Percentiles rank a stretch among this genome's conserved stretches.
These are phyloP conservation scores for Chloroceryle amazona DNA, from an alignment of 2,797 vertebrate species.

Conservation along the genomic window DNA sequence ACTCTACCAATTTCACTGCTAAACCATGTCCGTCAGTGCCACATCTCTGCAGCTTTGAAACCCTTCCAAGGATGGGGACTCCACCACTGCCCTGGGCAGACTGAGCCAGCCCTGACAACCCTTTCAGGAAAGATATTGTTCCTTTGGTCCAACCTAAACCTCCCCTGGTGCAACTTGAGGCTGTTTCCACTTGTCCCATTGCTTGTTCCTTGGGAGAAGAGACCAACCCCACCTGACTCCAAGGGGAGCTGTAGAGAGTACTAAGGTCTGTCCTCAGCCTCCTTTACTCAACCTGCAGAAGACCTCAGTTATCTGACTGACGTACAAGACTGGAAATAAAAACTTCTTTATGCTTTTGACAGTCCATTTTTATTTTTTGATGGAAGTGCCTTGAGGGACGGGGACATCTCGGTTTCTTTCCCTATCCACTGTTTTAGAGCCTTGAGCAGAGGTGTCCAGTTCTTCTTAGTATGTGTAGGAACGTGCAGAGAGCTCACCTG, in stretches of 20 bases:
- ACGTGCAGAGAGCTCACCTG: neutral
- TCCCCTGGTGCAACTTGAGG: neutral
- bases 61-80: neutral
- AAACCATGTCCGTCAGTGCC: neutral
- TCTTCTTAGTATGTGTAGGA: neutral
- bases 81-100: neutral
- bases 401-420: neutral
- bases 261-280: neutral
- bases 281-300: neutral
- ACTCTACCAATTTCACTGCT: neutral
- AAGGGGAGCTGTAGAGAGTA: neutral
- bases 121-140: neutral
- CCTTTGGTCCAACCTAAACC: neutral
- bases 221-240: no score
- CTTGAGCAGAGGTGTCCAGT: neutral
- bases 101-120: neutral
- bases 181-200: no score
- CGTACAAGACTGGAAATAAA: neutral
- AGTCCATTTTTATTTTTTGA: neutral
- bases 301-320: neutral
- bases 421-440: fast-evolving
- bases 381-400: neutral
- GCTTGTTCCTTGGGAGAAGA: neutral
- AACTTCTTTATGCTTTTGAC: neutral
- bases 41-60: neutral